phyloP scores from a whole-genome alignment of 2,113 vertebrate genomes.

The Alaudala cheleensis region DNA sequence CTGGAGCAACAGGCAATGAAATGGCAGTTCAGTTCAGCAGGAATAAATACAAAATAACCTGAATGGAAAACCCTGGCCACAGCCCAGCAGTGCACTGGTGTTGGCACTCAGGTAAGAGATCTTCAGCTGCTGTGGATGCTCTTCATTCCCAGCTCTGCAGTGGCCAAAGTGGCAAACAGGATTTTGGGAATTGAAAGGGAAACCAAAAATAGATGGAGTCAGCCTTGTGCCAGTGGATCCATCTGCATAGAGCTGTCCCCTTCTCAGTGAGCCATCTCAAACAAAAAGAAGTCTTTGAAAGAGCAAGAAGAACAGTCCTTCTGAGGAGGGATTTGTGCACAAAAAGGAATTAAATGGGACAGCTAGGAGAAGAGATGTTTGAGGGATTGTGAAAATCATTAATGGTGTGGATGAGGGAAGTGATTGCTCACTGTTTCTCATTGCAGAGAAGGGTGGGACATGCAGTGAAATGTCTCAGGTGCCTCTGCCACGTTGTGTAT shows the following conservation, averaged over 20 bases:
- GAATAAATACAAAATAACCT: not conserved
- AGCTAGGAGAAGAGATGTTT: not conserved
- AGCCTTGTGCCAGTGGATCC: not conserved
- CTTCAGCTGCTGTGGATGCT: not conserved
- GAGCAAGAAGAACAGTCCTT: not conserved
- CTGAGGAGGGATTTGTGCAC: not conserved
- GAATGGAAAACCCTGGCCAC: not conserved
- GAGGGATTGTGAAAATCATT: not conserved
- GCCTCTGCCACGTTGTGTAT: not conserved
- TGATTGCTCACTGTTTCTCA: not conserved
- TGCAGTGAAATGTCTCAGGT: not conserved
- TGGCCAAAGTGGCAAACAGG: not conserved
- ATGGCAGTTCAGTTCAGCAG: not conserved
- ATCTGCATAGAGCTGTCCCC: rapidly evolving
- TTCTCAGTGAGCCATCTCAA: not conserved
- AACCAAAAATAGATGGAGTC: not conserved
- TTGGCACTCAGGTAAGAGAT: not conserved
- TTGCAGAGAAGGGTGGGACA: not conserved
- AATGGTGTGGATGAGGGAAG: not conserved
- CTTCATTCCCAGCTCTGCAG: too few relatives aligned
- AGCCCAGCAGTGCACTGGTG: not conserved
- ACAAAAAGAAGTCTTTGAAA: not conserved
- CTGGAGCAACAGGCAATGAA: not conserved
- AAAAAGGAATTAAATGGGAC: not conserved
- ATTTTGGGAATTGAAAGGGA: not conserved